These are phyloP conservation scores for Dasysyrphus tricinctus DNA, from an alignment of 2,888 invertebrate species.

Conservation along the genomic window DNA sequence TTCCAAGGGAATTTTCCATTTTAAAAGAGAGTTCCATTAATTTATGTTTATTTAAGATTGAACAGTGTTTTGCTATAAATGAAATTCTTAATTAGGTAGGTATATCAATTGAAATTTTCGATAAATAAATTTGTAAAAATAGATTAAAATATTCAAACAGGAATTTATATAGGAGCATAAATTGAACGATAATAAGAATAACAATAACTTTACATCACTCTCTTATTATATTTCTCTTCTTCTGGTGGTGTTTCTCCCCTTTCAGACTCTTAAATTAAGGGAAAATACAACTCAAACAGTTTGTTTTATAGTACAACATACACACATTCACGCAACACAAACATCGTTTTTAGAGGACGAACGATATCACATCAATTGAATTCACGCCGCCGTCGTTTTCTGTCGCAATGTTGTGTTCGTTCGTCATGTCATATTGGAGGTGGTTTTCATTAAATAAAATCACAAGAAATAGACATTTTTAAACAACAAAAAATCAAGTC, in stretches of 20 bases:
- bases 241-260: background rate
- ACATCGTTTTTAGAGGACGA: slow-evolving; percentile 72
- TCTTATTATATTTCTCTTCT: slow-evolving; percentile 10
- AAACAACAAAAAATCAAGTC: slow-evolving; percentile 1
- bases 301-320: slow-evolving; percentile 57
- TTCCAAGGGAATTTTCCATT: slow-evolving; percentile 20
- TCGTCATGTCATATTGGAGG: slow-evolving; percentile 68
- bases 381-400: slow-evolving; percentile 75
- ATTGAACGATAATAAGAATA: background rate
- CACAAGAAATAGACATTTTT: slow-evolving; percentile 20
- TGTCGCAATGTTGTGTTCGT: slow-evolving; percentile 74
- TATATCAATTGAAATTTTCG: background rate
- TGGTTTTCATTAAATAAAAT: slow-evolving; percentile 61
- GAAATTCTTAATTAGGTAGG: background rate
- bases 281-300: slow-evolving; percentile 70
- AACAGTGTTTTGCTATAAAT: background rate
- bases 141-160: background rate
- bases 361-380: slow-evolving; percentile 75
- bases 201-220: background rate
- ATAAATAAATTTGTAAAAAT: background rate
- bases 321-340: slow-evolving; percentile 69
- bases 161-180: background rate
- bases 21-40: slow-evolving; percentile 25
- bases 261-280: slow-evolving; percentile 12
- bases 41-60: background rate